Conservation (phyloP, 1,140 invertebrate genomes). For the Anagrus nilaparvatae region DNA sequence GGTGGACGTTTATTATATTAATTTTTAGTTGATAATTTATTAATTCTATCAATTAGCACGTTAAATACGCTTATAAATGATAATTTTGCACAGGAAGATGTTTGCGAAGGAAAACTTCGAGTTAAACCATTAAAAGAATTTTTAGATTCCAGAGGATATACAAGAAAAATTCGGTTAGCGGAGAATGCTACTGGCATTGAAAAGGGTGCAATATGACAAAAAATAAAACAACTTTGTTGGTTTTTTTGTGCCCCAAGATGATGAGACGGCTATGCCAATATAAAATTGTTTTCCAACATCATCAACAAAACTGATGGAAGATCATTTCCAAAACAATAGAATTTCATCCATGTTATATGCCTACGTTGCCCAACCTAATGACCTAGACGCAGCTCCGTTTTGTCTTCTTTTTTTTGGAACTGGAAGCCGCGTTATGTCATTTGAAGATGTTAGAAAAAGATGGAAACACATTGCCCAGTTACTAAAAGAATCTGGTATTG, state of each 20-base stretch:
- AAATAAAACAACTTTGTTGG: constrained; percentile 1
- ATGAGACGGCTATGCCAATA: constrained; percentile 1
- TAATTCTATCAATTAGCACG: too few species aligned
- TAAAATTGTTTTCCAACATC: constrained; percentile 9
- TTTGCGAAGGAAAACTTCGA: too few species aligned
- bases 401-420: constrained; percentile 16
- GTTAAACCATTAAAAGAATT: too few species aligned
- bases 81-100: too few species aligned
- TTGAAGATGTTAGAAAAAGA: constrained; percentile 8
- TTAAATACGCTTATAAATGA: too few species aligned
- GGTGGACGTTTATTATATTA: too few species aligned
- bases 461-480: constrained; percentile 8
- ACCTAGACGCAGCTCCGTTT: constrained; percentile 10
- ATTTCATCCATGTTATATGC: constrained; percentile 7
- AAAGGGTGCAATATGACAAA: constrained; percentile 3
- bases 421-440: constrained; percentile 11
- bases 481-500: constrained; percentile 12
- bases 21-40: too few species aligned
- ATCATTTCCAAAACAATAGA: constrained; percentile 12
- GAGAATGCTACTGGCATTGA: constrained; percentile 5
- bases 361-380: constrained; percentile 15
- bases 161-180: too few species aligned
- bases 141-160: too few species aligned
- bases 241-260: neutral
- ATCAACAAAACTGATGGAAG: constrained; percentile 12